These are phyloP conservation scores for Venustoraphidia nigricollis DNA, from an alignment of 2,888 invertebrate genomes.

Conservation along the genomic window DNA sequence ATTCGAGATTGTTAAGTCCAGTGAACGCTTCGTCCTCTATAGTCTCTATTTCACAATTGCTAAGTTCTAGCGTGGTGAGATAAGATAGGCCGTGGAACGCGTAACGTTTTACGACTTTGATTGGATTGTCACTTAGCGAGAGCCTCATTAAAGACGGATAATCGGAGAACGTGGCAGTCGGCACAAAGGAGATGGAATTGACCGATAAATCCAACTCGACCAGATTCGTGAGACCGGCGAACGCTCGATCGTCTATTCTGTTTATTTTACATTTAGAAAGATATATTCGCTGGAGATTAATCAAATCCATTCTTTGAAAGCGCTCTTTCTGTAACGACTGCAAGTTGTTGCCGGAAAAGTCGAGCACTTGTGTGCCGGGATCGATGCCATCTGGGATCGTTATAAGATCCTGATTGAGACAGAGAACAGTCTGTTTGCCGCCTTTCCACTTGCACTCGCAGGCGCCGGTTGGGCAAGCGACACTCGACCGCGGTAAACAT, in stretches of 20 bases:
- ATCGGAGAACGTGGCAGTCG: conserved; percentile 62
- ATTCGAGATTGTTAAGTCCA: conserved; percentile 66
- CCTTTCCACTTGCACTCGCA: conserved; percentile 88
- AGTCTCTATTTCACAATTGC: conserved; percentile 59
- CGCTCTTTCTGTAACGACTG: conserved; percentile 62
- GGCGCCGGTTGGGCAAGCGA: conserved; percentile 49
- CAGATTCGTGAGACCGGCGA: conserved; percentile 70
- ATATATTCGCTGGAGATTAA: conserved; percentile 78
- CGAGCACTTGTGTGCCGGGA: conserved; percentile 73
- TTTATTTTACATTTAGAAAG: conserved; percentile 63
- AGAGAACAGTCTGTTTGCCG: conserved; percentile 83
- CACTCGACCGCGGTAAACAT: background rate
- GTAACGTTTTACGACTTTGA: conserved; percentile 50
- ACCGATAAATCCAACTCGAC: conserved; percentile 78
- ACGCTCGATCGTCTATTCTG: conserved; percentile 63
- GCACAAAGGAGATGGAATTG: conserved; percentile 63
- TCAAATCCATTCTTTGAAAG: conserved; percentile 61
- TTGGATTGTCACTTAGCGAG: conserved; percentile 66
- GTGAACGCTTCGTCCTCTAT: conserved; percentile 70
- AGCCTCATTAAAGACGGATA: conserved; percentile 72
- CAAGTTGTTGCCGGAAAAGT: conserved; percentile 70
- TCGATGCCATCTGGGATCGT: conserved; percentile 67
- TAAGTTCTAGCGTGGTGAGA: conserved; percentile 66
- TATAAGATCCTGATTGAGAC: conserved; percentile 60
- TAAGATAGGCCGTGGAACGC: conserved; percentile 61